Conservation (phyloP, 1,140 invertebrate genomes). For the Drosophila kurseongensis region DNA sequence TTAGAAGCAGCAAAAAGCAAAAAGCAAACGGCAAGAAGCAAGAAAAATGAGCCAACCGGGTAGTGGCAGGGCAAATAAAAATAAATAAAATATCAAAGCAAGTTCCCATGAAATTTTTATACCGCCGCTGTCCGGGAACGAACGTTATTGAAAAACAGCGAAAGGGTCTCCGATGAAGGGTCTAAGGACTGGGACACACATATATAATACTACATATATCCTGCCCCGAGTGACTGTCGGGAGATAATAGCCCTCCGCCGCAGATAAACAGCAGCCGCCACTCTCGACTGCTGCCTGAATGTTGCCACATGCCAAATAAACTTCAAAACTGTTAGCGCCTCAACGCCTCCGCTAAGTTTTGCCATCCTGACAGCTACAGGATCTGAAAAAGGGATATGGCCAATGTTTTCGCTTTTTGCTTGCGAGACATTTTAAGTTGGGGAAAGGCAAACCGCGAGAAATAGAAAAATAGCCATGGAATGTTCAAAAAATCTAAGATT, state of each 20-base stretch:
- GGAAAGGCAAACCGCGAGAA: not conserved
- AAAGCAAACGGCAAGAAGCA: constrained; percentile 17
- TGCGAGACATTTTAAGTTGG: not conserved
- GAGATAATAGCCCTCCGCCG: constrained; percentile 63
- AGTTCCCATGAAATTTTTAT: constrained; percentile 76
- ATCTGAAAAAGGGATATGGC: constrained; percentile 30
- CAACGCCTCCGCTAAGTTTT: constrained; percentile 64
- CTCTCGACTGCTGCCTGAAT: constrained; percentile 10
- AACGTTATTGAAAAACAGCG: constrained; percentile 64
- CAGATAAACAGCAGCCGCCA: constrained; percentile 65
- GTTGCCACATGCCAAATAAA: constrained; percentile 69
- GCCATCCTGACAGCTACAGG: constrained; percentile 47
- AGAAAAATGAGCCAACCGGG: constrained; percentile 24
- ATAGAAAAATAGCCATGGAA: too few relatives aligned
- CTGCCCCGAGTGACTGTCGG: constrained; percentile 41
- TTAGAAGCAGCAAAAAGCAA: constrained; percentile 48
- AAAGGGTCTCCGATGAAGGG: constrained; percentile 33
- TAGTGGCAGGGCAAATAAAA: constrained; percentile 61
- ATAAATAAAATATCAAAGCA: constrained; percentile 82
- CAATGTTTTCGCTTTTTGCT: constrained; percentile 1
- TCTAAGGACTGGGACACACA: not conserved
- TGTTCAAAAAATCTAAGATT: too few relatives aligned
- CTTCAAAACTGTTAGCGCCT: constrained; percentile 78
- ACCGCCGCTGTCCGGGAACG: constrained; percentile 19
- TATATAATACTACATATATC: not conserved